Percentiles rank a stretch among this genome's conserved stretches.
These are phyloP conservation scores for Buteo buteo DNA, from an alignment of 2,113 vertebrate genomes.

Conservation along the genomic window DNA sequence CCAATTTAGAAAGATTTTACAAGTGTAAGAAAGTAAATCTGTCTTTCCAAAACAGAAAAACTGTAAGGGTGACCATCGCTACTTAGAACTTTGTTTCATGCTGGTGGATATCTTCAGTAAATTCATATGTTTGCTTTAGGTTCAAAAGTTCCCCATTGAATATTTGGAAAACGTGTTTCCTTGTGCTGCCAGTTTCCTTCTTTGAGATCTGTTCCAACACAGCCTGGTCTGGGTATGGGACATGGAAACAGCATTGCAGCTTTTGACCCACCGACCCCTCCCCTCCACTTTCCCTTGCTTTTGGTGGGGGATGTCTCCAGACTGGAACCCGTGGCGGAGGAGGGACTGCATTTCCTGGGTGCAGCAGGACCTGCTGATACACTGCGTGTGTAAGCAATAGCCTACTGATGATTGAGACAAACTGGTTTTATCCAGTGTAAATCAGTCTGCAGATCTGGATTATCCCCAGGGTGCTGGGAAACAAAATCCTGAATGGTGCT, in stretches of 20 bases:
- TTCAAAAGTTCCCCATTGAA: neutral
- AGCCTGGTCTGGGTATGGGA: neutral
- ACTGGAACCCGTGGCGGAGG: fast-evolving
- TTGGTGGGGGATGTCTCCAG: neutral
- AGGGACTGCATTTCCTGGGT: neutral
- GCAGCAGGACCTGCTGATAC: neutral
- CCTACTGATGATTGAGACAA: neutral
- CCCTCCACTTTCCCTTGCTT: neutral
- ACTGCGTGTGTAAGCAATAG: neutral
- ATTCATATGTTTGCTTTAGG: neutral
- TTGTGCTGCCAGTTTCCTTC: neutral
- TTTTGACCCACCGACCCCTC: neutral
- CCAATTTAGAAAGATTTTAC: neutral
- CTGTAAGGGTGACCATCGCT: neutral
- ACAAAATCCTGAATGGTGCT: neutral
- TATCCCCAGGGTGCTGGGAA: neutral
- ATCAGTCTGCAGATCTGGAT: neutral
- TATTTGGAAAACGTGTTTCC: neutral
- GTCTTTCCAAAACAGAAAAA: neutral
- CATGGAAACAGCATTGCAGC: neutral
- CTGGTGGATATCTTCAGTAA: neutral
- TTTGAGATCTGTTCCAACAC: too few relatives aligned
- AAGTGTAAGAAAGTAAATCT: neutral
- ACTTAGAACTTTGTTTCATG: fast-evolving
- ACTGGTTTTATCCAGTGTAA: neutral